Percentiles rank a stretch among this genome's conserved stretches.
These are phyloP conservation scores for Chromoteleia sp. DNA, from an alignment of 2,888 invertebrate genomes.

Conservation along the genomic window DNA sequence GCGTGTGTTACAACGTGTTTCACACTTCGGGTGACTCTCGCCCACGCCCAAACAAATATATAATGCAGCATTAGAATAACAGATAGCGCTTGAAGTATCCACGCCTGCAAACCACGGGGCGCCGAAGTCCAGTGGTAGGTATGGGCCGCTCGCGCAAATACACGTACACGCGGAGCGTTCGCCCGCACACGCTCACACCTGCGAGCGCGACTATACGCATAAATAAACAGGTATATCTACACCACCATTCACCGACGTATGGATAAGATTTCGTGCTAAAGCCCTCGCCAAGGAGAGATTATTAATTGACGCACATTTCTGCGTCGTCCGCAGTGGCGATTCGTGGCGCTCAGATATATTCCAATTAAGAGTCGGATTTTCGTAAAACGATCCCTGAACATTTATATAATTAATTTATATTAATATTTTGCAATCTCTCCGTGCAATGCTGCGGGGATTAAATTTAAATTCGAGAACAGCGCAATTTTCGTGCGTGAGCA, in stretches of 20 bases:
- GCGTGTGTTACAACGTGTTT: conserved; percentile 81
- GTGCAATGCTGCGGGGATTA: too few relatives aligned
- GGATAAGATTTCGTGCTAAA: conserved; percentile 69
- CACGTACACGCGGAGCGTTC: conserved; percentile 12
- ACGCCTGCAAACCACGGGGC: conserved; percentile 80
- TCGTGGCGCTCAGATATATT: conserved; percentile 64
- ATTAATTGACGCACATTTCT: conserved; percentile 67
- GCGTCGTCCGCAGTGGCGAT: conserved; percentile 68
- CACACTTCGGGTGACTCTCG: conserved; percentile 80
- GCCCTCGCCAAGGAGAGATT: conserved; percentile 67
- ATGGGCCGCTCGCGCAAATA: conserved; percentile 24
- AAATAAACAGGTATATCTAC: conserved; percentile 71
- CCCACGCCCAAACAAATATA: conserved; percentile 82
- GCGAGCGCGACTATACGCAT: conserved; percentile 52
- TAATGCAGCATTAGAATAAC: conserved; percentile 84
- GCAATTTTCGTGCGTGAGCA: too few relatives aligned
- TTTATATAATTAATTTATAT: conserved; percentile 54
- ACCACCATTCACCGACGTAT: conserved; percentile 61
- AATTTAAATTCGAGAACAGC: too few relatives aligned
- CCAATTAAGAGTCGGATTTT: conserved; percentile 67
- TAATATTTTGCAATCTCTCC: conserved; percentile 40
- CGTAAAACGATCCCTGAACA: conserved; percentile 65
- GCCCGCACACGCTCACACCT: conserved; percentile 32
- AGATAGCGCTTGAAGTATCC: conserved; percentile 82
- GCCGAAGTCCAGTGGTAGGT: conserved; percentile 72